These are phyloP conservation scores for Helobdella robusta DNA, from an alignment of 2,888 invertebrate species.

Conservation along the genomic window DNA sequence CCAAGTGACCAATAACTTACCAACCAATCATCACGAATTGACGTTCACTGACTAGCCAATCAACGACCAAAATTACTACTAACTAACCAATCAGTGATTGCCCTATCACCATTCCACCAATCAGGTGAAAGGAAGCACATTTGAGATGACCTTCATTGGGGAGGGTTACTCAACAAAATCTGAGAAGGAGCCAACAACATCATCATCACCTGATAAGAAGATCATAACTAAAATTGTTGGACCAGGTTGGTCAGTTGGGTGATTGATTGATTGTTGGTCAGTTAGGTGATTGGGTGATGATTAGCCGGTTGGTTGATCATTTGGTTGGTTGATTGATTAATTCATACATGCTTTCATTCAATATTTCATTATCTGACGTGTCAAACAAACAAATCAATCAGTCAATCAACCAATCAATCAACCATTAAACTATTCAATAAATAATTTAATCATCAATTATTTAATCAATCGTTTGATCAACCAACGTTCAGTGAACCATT, in stretches of 20 bases:
- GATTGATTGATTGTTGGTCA: too few species aligned
- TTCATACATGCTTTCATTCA: not conserved
- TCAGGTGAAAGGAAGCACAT: constrained; percentile 56
- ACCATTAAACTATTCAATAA: constrained; percentile 3
- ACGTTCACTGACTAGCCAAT: too few species aligned
- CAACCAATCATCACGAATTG: too few species aligned
- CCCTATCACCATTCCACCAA: too few species aligned
- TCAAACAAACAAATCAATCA: not conserved
- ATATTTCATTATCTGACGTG: not conserved
- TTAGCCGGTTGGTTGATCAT: too few species aligned
- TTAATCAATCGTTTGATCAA: not conserved
- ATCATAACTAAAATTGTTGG: constrained; percentile 45
- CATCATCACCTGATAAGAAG: constrained; percentile 54
- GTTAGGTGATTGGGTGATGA: too few species aligned
- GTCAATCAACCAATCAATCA: constrained; percentile 10
- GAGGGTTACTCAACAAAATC: constrained; percentile 65
- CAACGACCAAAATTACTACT: too few species aligned
- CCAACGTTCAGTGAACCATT: not conserved
- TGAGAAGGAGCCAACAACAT: constrained; percentile 55
- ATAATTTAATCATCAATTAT: not conserved
- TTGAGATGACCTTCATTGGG: constrained; percentile 63
- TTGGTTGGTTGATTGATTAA: not conserved
- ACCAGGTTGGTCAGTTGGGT: constrained; percentile 50
- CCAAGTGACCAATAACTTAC: too few species aligned
- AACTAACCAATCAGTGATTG: too few species aligned